Percentiles rank a stretch among this genome's conserved stretches.
These are phyloP conservation scores for Clepsis dumicolana DNA, from an alignment of 2,888 invertebrate genomes.

Conservation along the genomic window DNA sequence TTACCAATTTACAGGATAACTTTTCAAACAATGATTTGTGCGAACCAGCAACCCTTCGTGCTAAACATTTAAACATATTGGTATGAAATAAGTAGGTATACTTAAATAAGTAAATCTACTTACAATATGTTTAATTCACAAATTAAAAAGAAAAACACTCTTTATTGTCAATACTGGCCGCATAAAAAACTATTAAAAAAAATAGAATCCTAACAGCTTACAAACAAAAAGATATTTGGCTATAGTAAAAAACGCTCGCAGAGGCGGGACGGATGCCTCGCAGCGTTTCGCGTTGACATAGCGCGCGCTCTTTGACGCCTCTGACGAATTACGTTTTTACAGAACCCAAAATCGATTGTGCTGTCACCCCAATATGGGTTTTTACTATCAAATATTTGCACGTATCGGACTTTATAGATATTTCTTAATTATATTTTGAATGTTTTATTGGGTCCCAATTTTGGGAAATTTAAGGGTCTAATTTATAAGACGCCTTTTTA, in stretches of 20 bases:
- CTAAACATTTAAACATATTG: too few species aligned
- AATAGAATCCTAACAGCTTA: conserved; percentile 18
- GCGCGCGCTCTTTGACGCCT: conserved; percentile 58
- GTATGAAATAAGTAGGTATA: too few species aligned
- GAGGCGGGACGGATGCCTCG: conserved; percentile 48
- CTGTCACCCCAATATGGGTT: conserved; percentile 45
- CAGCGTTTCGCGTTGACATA: conserved; percentile 58
- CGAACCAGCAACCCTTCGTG: too few species aligned
- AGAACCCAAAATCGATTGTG: conserved; percentile 46
- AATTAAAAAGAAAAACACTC: background rate
- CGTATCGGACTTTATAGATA: conserved; percentile 40
- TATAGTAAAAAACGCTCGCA: conserved; percentile 48
- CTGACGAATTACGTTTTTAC: conserved; percentile 53
- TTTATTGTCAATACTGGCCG: background rate
- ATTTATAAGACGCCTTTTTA: background rate
- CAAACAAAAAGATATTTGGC: conserved; percentile 16
- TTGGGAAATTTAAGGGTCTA: background rate
- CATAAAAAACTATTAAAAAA: conserved; percentile 5
- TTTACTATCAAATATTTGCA: conserved; percentile 41
- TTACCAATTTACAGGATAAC: too few species aligned
- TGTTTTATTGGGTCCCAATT: conserved; percentile 22
- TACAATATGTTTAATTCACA: too few species aligned
- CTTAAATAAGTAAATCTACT: too few species aligned
- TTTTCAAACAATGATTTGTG: too few species aligned
- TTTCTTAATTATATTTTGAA: conserved; percentile 42